A percentile compares a stretch with the other conserved stretches of the same genome.
These are phyloP conservation scores for Podargus strigoides DNA, from an alignment of 2,797 vertebrate genomes.

Conservation along the genomic window DNA sequence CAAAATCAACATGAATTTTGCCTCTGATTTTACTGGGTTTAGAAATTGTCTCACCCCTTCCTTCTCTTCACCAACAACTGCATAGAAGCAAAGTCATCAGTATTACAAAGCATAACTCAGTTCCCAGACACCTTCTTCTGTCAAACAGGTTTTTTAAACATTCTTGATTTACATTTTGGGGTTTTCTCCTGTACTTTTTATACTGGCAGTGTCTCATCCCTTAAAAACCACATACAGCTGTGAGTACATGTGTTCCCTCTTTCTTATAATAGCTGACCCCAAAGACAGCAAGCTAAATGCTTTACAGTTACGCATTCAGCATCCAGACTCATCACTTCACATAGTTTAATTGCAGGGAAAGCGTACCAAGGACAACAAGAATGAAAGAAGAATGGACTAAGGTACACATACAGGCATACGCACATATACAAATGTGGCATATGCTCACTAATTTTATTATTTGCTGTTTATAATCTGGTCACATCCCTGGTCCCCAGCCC, in stretches of 20 bases:
- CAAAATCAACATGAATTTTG: neutral
- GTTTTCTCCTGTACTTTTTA: neutral
- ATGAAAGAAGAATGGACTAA: neutral
- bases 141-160: slow-evolving; percentile 17
- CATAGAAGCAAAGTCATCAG: neutral
- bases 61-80: neutral
- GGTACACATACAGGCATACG: neutral
- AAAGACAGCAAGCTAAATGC: neutral
- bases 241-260: neutral
- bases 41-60: neutral
- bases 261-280: slow-evolving; percentile 13
- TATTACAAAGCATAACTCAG: neutral
- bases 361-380: neutral
- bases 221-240: slow-evolving; percentile 25
- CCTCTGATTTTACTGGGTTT: neutral
- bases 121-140: neutral
- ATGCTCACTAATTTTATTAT: neutral
- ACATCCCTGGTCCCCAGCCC: neutral
- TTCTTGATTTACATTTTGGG: slow-evolving; percentile 27
- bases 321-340: neutral
- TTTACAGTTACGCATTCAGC: neutral
- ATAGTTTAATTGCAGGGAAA: neutral
- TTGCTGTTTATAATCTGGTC: neutral
- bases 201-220: neutral
- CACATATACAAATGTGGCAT: neutral